Base-by-base conservation (phyloP, 2,888 invertebrate genomes). In the Loripinus fragilis region DNA sequence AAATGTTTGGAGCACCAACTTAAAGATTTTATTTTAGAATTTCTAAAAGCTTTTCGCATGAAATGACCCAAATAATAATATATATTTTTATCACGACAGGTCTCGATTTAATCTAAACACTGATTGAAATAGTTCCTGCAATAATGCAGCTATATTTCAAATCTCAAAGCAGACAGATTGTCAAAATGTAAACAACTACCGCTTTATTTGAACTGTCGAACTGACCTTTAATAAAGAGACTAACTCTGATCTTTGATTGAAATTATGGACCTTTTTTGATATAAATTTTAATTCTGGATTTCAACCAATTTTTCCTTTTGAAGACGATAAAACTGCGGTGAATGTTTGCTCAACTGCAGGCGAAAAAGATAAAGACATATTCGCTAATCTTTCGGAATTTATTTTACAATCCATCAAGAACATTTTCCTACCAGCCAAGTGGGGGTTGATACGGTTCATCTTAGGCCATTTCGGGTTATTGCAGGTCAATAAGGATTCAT, bases 371-470 rank as follows among this genome's bases (percentile, higher is more conserved):
- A 60, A 60, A 33, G 33, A 33, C 60, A 3, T 60, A 28, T 33
- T 60, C 28, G 60, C 15, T 60, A 60, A 60, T 60, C 60, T 60
- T 60, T 60, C 2, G 72, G 77, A 82, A 82, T 77, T 82, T 82
- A 74, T 82, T 82, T 82, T 82, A 82, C 71, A 82, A 82, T 82
- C 71, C 41, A 68, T 65, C 67, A 66, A 38, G 35, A 33, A n/a
- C 23, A 25, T 65, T n/a, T 30, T 28, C 64, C 64, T 76, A 69
- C 33, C 17, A 30, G 60, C 12, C 60, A 30, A 33, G 60, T 33
- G 33, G 17, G 33, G 60, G 60, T 60, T 60, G 60, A 28, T 60
- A 15, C 60, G 60, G 60, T 60, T 60, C 60, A 60, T 2, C 33
- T 60, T 12, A 33, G 60, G 60, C 33, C 60, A 60, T 33, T 60